Evolutionary conservation across 1,140 invertebrate species (phyloP), one percentile per base, ranked within the genome.

Genomic region (Drosophila seguyi): DNA sequence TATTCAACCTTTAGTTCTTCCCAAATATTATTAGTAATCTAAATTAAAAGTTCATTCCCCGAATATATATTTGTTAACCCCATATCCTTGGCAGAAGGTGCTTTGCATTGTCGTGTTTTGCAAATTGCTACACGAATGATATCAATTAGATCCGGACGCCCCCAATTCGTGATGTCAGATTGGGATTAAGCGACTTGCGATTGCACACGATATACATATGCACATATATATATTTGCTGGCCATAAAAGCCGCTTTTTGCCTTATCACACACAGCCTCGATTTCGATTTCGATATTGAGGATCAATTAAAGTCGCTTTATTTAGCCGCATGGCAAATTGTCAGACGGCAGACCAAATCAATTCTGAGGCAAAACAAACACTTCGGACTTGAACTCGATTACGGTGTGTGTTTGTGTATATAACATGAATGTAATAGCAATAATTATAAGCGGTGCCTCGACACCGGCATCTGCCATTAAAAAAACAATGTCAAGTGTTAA

Each of bases 401-500:
- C 31, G 20, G 18, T 27, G 38, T 67, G 41, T 36, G 41, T 55
- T 41, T 63, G 34, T n/a, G n/a, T n/a, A n/a, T 48, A 53, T 56
- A 56, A 63, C 72, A 48, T 36, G 71, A 63, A 56, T 80, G 60
- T 73, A 82, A 83, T 83, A 88, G 76, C 77, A 80, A 72, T 59
- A 72, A 72, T 72, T 72, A 72, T 66, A n/a, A 50, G 45, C 66
- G 6, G 31, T 25, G 31, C 14, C 45, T 27, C 34, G n/a, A 20
- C 29, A 13, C 42, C 57, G 11, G 20, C 55, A 60, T 59, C 41
- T 27, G 34, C 18, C 34, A 38, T 36, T 41, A 34, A 31, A 39
- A 45, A 85, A 88, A 90, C 85, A 88, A 90, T 88, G 85, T 88
- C 85, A 88, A 88, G 85, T 81, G 78, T 71, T 85, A 39, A 82